These are phyloP conservation scores for Agrenia bidenticulata DNA, from an alignment of 2,888 invertebrate species.

Conservation along the genomic window DNA sequence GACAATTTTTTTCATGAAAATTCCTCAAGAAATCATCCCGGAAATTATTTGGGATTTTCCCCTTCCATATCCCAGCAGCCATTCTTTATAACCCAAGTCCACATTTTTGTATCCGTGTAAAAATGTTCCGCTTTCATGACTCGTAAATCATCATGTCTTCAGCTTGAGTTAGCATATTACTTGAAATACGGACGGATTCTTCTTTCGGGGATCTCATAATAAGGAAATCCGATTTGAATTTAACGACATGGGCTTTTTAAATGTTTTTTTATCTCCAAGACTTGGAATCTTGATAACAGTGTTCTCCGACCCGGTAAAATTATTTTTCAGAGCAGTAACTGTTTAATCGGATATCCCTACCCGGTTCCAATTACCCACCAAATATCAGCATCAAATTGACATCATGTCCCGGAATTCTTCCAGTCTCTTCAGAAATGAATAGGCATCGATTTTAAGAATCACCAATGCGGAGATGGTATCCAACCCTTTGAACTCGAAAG, in stretches of 20 bases:
- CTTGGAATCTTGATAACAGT: no score
- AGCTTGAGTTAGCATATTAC: not conserved
- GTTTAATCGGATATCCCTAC: no score
- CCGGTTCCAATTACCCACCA: no score
- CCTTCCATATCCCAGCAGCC: not conserved
- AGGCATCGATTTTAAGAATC: conserved; percentile 11
- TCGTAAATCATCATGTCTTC: conserved; percentile 20
- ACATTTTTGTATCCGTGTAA: no score
- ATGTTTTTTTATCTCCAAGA: not conserved
- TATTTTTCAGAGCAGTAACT: no score
- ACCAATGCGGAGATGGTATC: no score
- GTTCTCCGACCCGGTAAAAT: no score
- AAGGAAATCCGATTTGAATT: conserved; percentile 3
- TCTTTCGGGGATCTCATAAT: not conserved
- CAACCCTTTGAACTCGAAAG: not conserved
- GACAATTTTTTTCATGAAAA: conserved; percentile 19
- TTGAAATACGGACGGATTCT: not conserved
- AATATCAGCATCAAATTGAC: no score
- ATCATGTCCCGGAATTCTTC: no score
- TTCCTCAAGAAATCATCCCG: conserved; percentile 19
- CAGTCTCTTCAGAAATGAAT: no score
- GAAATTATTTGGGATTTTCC: conserved; percentile 21
- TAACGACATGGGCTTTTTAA: not conserved
- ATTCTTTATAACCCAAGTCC: no score
- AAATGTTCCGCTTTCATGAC: conserved; percentile 15